Evolutionary conservation across 2,888 invertebrate species (phyloP).

Genomic region (Caenorhabditis wallacei): DNA sequence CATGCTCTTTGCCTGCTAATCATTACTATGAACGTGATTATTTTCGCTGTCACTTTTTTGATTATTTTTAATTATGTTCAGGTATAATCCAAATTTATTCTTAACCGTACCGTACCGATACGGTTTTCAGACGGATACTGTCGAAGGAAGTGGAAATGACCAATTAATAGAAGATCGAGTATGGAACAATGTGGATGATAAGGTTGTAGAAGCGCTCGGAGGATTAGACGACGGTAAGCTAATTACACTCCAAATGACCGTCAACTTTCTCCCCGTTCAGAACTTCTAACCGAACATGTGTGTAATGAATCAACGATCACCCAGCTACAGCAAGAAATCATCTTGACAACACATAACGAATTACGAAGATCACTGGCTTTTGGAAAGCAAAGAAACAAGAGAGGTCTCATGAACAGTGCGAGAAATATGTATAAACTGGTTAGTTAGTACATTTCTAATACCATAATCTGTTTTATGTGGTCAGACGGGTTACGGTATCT

Average conservation of each 20-base stretch:
- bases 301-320: slow-evolving; percentile 62
- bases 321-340: slow-evolving; percentile 60
- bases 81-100: background rate
- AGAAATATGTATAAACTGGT: slow-evolving; percentile 73
- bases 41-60: slow-evolving; percentile 17
- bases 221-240: slow-evolving; percentile 51
- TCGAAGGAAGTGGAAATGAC: slow-evolving; percentile 52
- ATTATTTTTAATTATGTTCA: slow-evolving; percentile 30
- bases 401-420: slow-evolving; percentile 67
- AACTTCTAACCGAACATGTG: slow-evolving; percentile 52
- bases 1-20: slow-evolving; percentile 59
- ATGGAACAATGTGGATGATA: slow-evolving; percentile 54
- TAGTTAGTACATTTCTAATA: slow-evolving; percentile 14
- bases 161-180: slow-evolving; percentile 37
- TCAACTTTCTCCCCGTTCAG: too few relatives aligned
- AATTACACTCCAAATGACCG: too few relatives aligned
- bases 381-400: slow-evolving; percentile 65
- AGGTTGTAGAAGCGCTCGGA: slow-evolving; percentile 46
- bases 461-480: slow-evolving; percentile 6
- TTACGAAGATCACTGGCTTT: slow-evolving; percentile 66
- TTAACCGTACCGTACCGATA: background rate
- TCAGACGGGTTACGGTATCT: slow-evolving; percentile 11
- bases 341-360: slow-evolving; percentile 69
- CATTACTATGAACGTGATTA: slow-evolving; percentile 48
- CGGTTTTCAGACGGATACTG: background rate